phyloP scores from a whole-genome alignment of 2,797 vertebrate genomes.

The Platalea minor region DNA sequence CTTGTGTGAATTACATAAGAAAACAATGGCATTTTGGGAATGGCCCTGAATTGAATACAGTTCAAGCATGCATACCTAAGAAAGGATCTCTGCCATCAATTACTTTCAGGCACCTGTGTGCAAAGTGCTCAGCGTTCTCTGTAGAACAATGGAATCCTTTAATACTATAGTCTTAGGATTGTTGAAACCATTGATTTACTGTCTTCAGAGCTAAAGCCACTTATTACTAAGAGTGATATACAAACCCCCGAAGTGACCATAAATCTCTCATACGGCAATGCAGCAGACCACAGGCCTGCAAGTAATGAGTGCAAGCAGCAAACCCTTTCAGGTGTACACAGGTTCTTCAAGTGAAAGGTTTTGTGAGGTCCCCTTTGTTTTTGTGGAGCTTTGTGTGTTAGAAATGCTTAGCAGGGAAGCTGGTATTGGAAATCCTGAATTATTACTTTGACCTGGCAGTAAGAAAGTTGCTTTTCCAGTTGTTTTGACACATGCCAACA shows the following conservation, averaged over 20 bases:
- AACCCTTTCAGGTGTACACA: not conserved
- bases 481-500: not conserved
- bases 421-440: not conserved
- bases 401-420: not conserved
- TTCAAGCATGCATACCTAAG: constrained; percentile 49
- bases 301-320: not conserved
- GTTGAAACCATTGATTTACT: constrained; percentile 43
- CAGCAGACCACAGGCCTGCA: not conserved
- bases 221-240: not conserved
- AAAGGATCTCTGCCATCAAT: constrained; percentile 47
- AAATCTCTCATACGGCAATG: not conserved
- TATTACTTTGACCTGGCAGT: not conserved
- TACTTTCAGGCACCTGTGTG: constrained; percentile 47
- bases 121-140: constrained; percentile 40
- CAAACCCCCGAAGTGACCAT: not conserved
- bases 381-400: not conserved
- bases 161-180: not conserved
- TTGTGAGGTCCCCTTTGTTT: not conserved
- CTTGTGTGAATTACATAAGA: constrained; percentile 51
- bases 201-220: not conserved
- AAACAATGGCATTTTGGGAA: constrained; percentile 53
- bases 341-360: not conserved
- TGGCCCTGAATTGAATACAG: constrained; percentile 21
- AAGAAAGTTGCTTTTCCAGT: not conserved
- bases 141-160: constrained; percentile 50